Base-by-base conservation (phyloP, 2,113 vertebrate genomes). In the Otocyon megalotis region DNA sequence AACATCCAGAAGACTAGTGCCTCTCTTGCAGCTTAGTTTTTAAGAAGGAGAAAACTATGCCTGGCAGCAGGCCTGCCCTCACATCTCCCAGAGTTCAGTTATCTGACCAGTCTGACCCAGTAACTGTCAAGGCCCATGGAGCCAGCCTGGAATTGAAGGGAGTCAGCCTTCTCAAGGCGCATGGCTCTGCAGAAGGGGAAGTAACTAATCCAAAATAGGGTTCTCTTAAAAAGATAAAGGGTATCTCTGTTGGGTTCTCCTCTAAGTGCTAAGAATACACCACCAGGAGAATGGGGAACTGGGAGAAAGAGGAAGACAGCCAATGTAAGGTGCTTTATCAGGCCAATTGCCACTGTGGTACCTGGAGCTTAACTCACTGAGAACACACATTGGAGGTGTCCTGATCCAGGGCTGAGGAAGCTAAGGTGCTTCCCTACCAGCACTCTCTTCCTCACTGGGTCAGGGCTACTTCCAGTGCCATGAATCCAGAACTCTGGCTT, bases 341-440 rank as follows among this genome's bases (percentile, higher is more conserved):
- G 32, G n/a, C 35, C 58, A 2, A 28, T 16, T 8, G 43, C 20
- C 24, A 2, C 65, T 3, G 6, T 19, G 37, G 32, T 14, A 50
- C 12, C 32, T 63, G 30, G 24, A 58, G 53, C 8, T 50, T 7
- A 13, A 35, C 5, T n/a, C 14, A 1, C 67, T 9, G 26, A 43
- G 65, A 65, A 1, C 43, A 14, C 2, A 0, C 17, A 20, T 72
- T 0, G 5, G 17, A 77, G 77, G 58, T 2, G 5, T n/a, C 77
- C 71, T 16, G 71, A 15, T 3, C 0, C 1, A 50, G 14, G 19
- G n/a, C 15, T 5, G 11, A 30, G 35, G 63, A 82, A 32, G 16
- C 54, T 8, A 24, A 80, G 30, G 17, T 12, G 0, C 4, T 80
- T 37, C 37, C 48, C 30, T 43, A 14, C 5, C 4, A 4, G n/a